These are phyloP conservation scores for Graphium colonna DNA, from an alignment of 2,888 invertebrate genomes.

Conservation along the genomic window DNA sequence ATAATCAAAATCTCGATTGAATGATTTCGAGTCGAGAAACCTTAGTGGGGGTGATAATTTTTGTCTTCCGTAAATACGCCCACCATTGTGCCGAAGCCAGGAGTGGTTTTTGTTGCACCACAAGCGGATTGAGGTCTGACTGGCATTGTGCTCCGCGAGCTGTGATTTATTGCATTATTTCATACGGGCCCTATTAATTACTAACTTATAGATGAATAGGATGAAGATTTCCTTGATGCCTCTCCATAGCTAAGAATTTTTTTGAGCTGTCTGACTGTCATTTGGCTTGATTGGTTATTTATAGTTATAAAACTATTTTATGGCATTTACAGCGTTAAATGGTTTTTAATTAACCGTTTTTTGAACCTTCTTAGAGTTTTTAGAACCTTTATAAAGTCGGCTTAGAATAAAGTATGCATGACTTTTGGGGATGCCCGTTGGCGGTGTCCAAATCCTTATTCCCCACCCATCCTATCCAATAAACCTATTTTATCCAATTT, in stretches of 20 bases:
- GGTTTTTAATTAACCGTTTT: no score
- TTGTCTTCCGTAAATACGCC: slow-evolving; percentile 37
- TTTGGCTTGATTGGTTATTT: no score
- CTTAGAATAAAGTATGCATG: no score
- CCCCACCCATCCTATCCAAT: no score
- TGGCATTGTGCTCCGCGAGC: slow-evolving; percentile 24
- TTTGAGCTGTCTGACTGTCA: background rate
- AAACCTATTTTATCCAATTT: no score
- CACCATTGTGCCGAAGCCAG: slow-evolving; percentile 35
- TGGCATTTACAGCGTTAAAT: no score
- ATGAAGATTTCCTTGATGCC: background rate
- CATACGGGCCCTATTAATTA: slow-evolving; percentile 26
- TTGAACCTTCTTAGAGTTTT: no score
- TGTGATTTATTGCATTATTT: slow-evolving; percentile 30
- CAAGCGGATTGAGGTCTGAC: slow-evolving; percentile 37
- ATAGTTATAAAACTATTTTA: no score
- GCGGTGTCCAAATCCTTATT: no score
- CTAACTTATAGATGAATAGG: slow-evolving; percentile 38
- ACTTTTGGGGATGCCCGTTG: no score
- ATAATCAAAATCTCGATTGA: no score
- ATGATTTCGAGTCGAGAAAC: slow-evolving; percentile 23
- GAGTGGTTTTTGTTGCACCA: slow-evolving; percentile 42
- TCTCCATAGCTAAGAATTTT: background rate
- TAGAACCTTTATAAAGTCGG: no score
- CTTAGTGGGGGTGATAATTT: slow-evolving; percentile 31